Conservation (phyloP, 2,888 invertebrate species). For the Dasysyrphus tricinctus region DNA sequence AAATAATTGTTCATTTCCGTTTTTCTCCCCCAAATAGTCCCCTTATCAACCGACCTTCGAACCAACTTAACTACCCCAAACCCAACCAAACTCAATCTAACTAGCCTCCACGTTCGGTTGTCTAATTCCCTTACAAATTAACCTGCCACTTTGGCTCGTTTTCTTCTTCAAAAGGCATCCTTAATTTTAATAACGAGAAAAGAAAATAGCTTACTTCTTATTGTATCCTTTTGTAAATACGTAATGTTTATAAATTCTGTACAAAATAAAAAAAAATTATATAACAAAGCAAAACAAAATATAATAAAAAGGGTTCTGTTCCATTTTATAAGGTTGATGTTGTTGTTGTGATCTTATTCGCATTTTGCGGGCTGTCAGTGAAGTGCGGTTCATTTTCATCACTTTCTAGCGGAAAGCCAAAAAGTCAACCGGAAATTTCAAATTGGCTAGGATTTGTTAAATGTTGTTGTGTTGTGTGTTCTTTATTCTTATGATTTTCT, state of each 20-base stretch:
- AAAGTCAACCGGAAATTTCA: slow-evolving; percentile 74
- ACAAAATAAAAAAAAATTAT: not conserved
- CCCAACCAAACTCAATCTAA: slow-evolving; percentile 10
- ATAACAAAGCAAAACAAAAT: slow-evolving; percentile 9
- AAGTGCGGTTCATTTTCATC: slow-evolving; percentile 74
- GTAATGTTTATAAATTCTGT: slow-evolving; percentile 7
- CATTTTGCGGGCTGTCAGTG: slow-evolving; percentile 63
- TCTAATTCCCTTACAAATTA: slow-evolving; percentile 38
- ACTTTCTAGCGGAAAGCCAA: slow-evolving; percentile 70
- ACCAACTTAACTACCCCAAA: not conserved
- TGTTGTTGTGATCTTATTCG: slow-evolving; percentile 63
- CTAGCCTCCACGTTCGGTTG: not conserved
- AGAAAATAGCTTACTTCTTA: slow-evolving; percentile 27
- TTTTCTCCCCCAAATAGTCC: not conserved
- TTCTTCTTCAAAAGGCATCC: slow-evolving; percentile 19
- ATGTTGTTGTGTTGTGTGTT: slow-evolving; percentile 18
- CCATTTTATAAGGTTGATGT: slow-evolving; percentile 10
- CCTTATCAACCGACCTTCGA: not conserved
- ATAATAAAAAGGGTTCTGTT: slow-evolving; percentile 60
- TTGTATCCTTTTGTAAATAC: slow-evolving; percentile 10
- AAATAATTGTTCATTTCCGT: slow-evolving; percentile 31
- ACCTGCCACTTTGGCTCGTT: slow-evolving; percentile 19
- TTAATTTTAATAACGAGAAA: slow-evolving; percentile 23
- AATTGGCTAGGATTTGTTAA: slow-evolving; percentile 73
- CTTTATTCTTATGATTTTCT: slow-evolving; percentile 5